Percentiles rank a stretch among this genome's conserved stretches.
These are phyloP conservation scores for Pseudomyrmex gracilis DNA, from an alignment of 1,140 invertebrate genomes.

Conservation along the genomic window DNA sequence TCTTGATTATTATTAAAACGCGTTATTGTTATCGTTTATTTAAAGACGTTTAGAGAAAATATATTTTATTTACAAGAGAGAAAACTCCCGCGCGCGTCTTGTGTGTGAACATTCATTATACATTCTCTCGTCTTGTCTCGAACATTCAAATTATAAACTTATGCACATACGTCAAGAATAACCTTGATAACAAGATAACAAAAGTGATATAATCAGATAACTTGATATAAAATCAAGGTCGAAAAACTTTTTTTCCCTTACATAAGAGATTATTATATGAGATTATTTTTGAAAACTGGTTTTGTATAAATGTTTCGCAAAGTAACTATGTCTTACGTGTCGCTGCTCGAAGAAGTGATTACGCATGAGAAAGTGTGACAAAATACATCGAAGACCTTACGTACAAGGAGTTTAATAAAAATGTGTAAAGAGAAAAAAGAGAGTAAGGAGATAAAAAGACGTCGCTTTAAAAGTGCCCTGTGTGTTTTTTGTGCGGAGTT, in stretches of 20 bases:
- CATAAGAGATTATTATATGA: not conserved
- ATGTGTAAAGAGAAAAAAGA: not conserved
- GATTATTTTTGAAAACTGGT: not conserved
- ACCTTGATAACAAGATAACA: constrained; percentile 14
- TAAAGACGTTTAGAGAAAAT: too few relatives aligned
- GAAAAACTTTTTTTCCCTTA: not conserved
- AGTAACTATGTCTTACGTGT: too few relatives aligned
- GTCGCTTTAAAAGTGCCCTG: constrained; percentile 29
- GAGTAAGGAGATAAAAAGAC: not conserved
- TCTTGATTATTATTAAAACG: too few relatives aligned
- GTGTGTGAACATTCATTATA: not conserved
- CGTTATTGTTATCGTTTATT: too few relatives aligned
- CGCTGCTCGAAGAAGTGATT: too few relatives aligned
- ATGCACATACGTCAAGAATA: constrained; percentile 14
- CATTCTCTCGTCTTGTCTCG: not conserved
- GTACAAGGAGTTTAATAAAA: not conserved
- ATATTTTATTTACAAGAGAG: too few relatives aligned
- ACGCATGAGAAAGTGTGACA: too few relatives aligned
- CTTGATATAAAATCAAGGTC: not conserved
- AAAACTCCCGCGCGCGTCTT: not conserved
- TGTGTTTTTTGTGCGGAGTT: constrained; percentile 42
- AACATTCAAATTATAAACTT: constrained; percentile 34
- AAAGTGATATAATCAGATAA: constrained; percentile 13
- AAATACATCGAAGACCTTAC: not conserved
- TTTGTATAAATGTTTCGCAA: not conserved